Base-by-base conservation (phyloP, 2,797 vertebrate species). In the Rhyacichthys aspro region DNA sequence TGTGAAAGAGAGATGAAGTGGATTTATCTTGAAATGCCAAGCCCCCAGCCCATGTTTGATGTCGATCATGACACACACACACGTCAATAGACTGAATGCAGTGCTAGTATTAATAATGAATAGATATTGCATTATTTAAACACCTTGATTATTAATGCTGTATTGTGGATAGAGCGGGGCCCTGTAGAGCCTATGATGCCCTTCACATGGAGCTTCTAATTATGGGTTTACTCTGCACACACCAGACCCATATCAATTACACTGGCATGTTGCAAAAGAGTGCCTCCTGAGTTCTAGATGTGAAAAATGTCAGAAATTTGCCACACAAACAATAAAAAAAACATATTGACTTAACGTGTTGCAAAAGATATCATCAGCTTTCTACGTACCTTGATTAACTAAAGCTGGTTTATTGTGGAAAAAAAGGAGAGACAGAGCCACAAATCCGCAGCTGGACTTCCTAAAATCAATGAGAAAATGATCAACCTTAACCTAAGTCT, bases 61-160 rank as follows among this genome's bases (percentile, higher is more conserved):
- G 66, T 60, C 39, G 18, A 58, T 74, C 63, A 36, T 55, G 48
- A 63, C 62, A 58, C 59, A 55, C 36, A 44, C 36, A 37, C 44
- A 62, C 69, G 64, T 60, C 68, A 53, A 67, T 66, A 45, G 63
- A 55, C 15, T 2, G 46, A 69, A 42, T 48, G 55, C 6, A 2
- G 55, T 41, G 58, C 72, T 46, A 53, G 34, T 67, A 58, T 86
- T 68, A 86, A 84, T 85, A 82, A 82, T 84, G 15, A 66, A 85
- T 63, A 50, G 36, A 76, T 70, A 69, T 47, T 87, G 46, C 70
- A 87, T 86, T 84, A 86, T 85, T 86, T 58, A 85, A 81, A 53
- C 50, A 55, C 16, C 47, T 67, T 48, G 72, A 72, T 83, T 81
- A 82, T 81, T 78, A 72, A 78, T 81, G 69, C 54, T 78, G 37